Evolutionary conservation across 1,140 invertebrate genomes (phyloP).

Genomic region (Hyles vespertilio): DNA sequence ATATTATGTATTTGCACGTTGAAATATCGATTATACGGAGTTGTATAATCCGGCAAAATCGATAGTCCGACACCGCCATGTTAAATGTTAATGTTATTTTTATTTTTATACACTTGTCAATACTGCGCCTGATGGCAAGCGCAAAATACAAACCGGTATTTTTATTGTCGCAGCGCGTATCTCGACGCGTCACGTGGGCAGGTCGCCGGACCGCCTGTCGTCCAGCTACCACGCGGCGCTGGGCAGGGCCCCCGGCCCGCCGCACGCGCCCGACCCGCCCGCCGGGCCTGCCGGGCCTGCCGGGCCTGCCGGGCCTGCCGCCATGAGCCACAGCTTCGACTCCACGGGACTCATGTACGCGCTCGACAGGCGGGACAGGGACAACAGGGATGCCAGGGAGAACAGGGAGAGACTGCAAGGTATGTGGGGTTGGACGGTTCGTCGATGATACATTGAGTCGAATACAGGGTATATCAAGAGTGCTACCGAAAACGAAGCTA

Average conservation of each 20-base stretch:
- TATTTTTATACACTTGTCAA: no score
- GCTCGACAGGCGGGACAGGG: conserved; percentile 30
- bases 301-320: conserved; percentile 30
- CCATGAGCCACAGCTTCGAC: conserved; percentile 60
- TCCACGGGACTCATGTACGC: conserved; percentile 39
- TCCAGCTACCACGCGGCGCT: conserved; percentile 79
- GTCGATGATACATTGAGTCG: no score
- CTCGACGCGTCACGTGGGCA: conserved; percentile 72
- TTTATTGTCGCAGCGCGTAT: conserved; percentile 44
- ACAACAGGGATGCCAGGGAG: conserved; percentile 18
- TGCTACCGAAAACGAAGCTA: no score
- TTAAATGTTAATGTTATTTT: no score
- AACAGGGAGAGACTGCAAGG: conserved; percentile 4
- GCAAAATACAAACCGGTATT: no score
- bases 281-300: conserved; percentile 38
- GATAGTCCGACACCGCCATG: no score
- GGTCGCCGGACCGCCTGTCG: conserved; percentile 83
- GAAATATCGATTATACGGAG: no score
- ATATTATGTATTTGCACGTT: no score
- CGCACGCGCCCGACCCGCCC: conserved; percentile 50
- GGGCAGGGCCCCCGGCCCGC: conserved; percentile 37
- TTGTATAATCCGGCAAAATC: no score
- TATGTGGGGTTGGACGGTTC: no score
- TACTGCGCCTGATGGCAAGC: no score
- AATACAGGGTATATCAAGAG: no score